Base-by-base conservation (phyloP, 2,888 invertebrate species). In the Nematopogon swammerdamellus region DNA sequence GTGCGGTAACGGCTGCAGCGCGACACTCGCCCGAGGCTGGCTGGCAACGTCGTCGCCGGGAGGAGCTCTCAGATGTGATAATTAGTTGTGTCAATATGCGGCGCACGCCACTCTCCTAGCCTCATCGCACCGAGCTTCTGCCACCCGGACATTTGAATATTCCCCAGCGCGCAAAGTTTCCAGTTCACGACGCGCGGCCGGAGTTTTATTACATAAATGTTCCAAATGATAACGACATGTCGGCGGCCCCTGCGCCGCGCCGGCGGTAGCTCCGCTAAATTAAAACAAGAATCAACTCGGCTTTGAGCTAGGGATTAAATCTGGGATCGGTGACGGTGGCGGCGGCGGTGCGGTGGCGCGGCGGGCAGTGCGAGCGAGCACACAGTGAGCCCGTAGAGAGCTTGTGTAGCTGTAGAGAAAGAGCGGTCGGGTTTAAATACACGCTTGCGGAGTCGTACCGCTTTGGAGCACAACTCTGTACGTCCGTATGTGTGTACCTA, bases 161-260 rank as follows among this genome's bases (percentile, higher is more conserved):
- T 64, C 66, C 65, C 65, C 63, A 53, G 54, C 56, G 63, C 63
- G 55, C 58, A 29, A 69, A 68, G 63, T 72, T 70, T 63, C 64
- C 58, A 60, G 36, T 36, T 45, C 25, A 60, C 58, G 56, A 58
- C 54, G n/a, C n/a, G n/a, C n/a, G 62, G 62, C 63, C 65, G 65
- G 63, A 69, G 66, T 72, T 70, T 70, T 72, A 70, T 68, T 69
- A 36, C 36, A 14, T 36, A 36, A 68, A 70, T 71, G 66, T 67
- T 64, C 63, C 61, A 70, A 72, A 71, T 70, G 63, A 70, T 71
- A 71, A 71, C 65, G 68, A 70, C 66, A 64, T 69, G 65, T 65
- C 62, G 60, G 58, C 57, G 57, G 60, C 61, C n/a, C n/a, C n/a
- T n/a, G n/a, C n/a, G n/a, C n/a, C n/a, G n/a, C n/a, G n/a, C 58